Conservation (phyloP, 2,888 invertebrate species). For the Dicyrtoma fusca region DNA sequence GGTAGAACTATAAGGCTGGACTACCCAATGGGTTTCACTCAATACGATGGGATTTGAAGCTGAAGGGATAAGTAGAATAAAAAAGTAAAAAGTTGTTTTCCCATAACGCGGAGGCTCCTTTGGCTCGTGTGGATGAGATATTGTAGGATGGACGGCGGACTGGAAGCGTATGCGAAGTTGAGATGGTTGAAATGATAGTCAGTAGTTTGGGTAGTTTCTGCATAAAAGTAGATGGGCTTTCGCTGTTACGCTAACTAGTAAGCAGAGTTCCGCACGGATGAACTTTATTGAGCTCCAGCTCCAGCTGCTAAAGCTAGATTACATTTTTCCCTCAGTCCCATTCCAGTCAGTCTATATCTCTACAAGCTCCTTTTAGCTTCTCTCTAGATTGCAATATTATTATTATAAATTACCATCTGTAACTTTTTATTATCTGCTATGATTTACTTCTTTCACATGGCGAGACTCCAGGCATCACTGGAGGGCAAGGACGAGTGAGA, state of each 20-base stretch:
- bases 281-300: conserved; percentile 33
- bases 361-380: neutral
- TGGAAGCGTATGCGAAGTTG: neutral
- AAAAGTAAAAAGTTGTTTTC: conserved; percentile 22
- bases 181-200: neutral
- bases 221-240: conserved; percentile 11
- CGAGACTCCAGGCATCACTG: conserved; percentile 18
- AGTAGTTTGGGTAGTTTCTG: neutral
- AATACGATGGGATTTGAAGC: conserved; percentile 1
- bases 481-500: neutral
- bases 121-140: neutral
- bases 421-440: conserved; percentile 25
- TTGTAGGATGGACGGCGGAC: too few relatives aligned
- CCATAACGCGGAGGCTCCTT: neutral
- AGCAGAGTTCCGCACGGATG: conserved; percentile 26
- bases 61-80: neutral
- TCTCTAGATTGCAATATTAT: conserved; percentile 2
- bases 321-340: conserved; percentile 2
- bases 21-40: neutral
- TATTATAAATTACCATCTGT: conserved; percentile 18
- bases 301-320: conserved; percentile 14
- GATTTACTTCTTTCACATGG: conserved; percentile 17
- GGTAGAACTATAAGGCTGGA: neutral
- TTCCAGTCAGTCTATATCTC: neutral
- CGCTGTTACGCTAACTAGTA: conserved; percentile 2